phyloP scores from a whole-genome alignment of 37 sponge, comb jelly and placozoan species.

The Mnemiopsis leidyi region DNA sequence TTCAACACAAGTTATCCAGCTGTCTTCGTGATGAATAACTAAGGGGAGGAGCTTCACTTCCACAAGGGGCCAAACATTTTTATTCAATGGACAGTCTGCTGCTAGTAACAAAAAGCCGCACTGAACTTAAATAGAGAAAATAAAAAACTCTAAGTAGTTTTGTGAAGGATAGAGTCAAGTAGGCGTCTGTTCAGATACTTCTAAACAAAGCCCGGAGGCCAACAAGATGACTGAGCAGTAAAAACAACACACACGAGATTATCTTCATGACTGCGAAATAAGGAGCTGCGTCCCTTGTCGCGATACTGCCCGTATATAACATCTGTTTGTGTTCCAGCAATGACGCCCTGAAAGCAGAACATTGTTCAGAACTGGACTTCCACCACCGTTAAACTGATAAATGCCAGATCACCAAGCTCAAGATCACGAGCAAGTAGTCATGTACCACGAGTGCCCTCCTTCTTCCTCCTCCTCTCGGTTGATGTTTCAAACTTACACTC shows the following conservation, averaged over 20 bases:
- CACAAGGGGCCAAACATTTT: no score
- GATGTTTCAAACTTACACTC: background rate
- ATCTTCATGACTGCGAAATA: background rate
- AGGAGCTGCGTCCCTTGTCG: background rate
- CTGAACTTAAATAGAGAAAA: background rate
- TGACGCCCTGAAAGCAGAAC: background rate
- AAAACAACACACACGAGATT: no score
- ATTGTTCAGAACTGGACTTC: background rate
- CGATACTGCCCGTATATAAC: background rate
- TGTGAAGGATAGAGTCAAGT: background rate
- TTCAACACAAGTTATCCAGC: background rate
- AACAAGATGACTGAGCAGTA: background rate
- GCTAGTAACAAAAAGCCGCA: no score
- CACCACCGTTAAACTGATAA: background rate
- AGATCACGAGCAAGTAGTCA: background rate
- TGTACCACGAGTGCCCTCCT: no score
- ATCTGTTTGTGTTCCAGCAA: background rate
- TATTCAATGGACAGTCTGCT: no score
- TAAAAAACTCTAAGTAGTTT: background rate
- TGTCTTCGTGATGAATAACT: background rate
- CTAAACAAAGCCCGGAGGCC: background rate
- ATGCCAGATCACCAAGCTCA: background rate
- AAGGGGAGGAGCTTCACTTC: no score
- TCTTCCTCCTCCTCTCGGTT: no score
- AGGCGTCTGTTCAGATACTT: background rate